Evolutionary conservation across 2,797 vertebrate genomes (phyloP).

Genomic region (Micromesistius poutassou): DNA sequence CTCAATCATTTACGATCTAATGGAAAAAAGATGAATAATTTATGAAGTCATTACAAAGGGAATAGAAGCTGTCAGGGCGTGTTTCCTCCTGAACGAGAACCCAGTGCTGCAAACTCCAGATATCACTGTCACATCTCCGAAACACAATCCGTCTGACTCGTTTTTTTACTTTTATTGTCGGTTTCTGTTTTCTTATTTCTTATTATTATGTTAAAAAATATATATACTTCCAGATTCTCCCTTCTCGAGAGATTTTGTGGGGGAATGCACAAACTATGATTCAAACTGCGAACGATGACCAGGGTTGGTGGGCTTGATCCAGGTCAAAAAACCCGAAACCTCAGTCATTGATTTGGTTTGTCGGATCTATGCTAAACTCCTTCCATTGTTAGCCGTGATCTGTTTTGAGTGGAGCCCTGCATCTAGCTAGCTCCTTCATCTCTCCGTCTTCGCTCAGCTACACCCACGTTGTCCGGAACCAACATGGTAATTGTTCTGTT

Average conservation of each 20-base stretch:
- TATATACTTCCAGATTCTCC: background rate
- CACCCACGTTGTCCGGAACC: background rate
- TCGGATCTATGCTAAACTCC: slow-evolving; percentile 18
- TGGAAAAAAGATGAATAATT: slow-evolving; percentile 42
- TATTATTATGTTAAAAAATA: background rate
- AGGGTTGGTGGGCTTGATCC: no score
- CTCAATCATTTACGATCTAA: background rate
- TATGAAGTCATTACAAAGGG: slow-evolving; percentile 29
- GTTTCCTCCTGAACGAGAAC: slow-evolving; percentile 17
- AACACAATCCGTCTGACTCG: background rate
- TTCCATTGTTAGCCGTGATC: slow-evolving; percentile 29
- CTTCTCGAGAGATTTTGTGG: background rate
- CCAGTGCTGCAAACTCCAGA: slow-evolving; percentile 28
- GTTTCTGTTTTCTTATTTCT: background rate
- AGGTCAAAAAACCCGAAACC: no score
- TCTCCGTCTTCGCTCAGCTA: background rate
- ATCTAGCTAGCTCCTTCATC: slow-evolving; percentile 31
- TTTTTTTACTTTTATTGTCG: background rate
- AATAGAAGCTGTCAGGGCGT: slow-evolving; percentile 13
- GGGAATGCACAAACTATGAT: background rate
- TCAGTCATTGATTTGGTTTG: slow-evolving; percentile 12
- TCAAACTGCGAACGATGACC: no score
- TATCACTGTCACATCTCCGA: slow-evolving; percentile 23
- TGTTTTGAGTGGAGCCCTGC: slow-evolving; percentile 32
- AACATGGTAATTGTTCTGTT: no score